Conservation (phyloP, 2,113 vertebrate species). For the Heliornis fulica region DNA sequence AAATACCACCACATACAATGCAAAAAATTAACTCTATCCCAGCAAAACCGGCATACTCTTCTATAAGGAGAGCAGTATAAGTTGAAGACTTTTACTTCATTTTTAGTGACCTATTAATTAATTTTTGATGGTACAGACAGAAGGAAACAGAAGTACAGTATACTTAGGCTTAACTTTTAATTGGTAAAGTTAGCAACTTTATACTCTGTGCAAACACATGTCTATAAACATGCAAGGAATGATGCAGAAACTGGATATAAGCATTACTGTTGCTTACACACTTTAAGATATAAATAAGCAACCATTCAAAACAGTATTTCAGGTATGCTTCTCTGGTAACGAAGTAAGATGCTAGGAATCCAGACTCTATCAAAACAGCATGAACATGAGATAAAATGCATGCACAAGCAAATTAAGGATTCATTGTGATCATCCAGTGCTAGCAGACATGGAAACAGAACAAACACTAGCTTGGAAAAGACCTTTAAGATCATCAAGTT, state of each 20-base stretch:
- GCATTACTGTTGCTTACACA: neutral
- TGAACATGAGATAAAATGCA: neutral
- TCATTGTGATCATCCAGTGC: neutral
- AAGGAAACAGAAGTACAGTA: neutral
- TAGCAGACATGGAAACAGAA: neutral
- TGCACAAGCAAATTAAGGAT: neutral
- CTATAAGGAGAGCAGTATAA: neutral
- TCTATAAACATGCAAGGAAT: neutral
- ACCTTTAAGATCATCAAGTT: too few species aligned
- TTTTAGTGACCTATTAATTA: neutral
- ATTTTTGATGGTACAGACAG: neutral
- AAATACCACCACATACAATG: too few species aligned
- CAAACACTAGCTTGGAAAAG: too few species aligned
- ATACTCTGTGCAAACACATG: neutral
- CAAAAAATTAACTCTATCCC: too few species aligned
- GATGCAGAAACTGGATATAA: neutral
- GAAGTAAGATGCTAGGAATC: neutral
- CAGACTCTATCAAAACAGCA: neutral
- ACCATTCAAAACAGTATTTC: slow-evolving; percentile 19
- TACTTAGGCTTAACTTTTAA: neutral
- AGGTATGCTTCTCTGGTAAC: slow-evolving; percentile 8
- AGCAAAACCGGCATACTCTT: neutral
- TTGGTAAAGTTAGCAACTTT: neutral
- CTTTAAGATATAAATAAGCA: neutral
- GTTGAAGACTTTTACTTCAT: neutral